Conservation (phyloP, 2,113 vertebrate species). For the Melanerpes formicivorus region DNA sequence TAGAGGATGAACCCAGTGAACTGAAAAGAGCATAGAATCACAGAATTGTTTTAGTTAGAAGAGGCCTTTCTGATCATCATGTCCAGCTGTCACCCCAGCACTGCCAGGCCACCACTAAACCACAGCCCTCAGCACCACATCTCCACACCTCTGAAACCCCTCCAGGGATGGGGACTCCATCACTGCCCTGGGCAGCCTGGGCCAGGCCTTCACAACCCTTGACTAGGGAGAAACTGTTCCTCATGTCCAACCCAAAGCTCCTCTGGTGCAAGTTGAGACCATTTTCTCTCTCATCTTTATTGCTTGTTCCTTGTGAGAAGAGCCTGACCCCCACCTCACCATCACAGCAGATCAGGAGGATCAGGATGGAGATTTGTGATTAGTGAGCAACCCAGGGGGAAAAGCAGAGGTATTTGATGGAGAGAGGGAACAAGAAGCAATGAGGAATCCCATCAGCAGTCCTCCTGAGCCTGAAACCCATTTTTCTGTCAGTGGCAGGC, state of each 20-base stretch:
- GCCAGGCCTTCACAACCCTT: not conserved
- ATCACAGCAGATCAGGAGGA: not conserved
- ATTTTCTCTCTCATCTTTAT: not conserved
- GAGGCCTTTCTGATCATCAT: not conserved
- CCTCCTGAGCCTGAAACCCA: not conserved
- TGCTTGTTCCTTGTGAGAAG: not conserved
- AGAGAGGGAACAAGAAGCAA: not conserved
- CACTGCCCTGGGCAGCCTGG: not conserved
- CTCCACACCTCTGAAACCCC: not conserved
- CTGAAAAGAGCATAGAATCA: not conserved
- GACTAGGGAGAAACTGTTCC: not conserved
- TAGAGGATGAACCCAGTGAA: not conserved
- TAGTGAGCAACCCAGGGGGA: not conserved
- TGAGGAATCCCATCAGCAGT: fast-evolving
- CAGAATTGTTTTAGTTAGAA: not conserved
- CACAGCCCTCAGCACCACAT: not conserved
- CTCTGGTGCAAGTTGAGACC: not conserved
- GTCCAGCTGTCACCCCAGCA: not conserved
- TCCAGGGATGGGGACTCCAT: too few relatives aligned
- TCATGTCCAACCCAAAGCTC: not conserved
- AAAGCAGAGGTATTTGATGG: not conserved
- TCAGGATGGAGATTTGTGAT: too few relatives aligned
- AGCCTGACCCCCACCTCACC: not conserved
- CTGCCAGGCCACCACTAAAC: not conserved
- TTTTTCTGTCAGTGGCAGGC: not conserved